These are phyloP conservation scores for Meandrusa payeni DNA, from an alignment of 2,888 invertebrate species.

Conservation along the genomic window DNA sequence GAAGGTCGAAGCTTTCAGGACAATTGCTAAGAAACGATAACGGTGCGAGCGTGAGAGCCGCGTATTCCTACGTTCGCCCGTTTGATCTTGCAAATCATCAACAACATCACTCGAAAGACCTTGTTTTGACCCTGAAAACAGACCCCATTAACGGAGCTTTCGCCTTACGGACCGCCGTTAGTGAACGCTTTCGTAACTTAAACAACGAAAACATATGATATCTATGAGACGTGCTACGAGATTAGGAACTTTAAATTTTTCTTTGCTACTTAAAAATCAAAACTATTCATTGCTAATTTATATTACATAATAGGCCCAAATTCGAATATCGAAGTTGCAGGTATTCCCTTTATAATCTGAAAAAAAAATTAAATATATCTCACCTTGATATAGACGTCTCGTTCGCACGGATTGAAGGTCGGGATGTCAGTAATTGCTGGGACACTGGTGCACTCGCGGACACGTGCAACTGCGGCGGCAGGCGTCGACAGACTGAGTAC, in stretches of 20 bases:
- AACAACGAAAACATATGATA: conserved; percentile 20
- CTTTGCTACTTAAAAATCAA: conserved; percentile 4
- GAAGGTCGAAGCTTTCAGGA: conserved; percentile 53
- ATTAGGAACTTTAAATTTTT: conserved; percentile 14
- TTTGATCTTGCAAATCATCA: conserved; percentile 33
- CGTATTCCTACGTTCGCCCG: conserved; percentile 35
- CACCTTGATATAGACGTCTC: conserved; percentile 74
- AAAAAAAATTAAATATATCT: conserved; percentile 39
- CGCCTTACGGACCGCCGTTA: conserved; percentile 15
- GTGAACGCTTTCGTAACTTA: conserved; percentile 12
- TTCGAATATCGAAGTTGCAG: background rate
- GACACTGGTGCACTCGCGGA: conserved; percentile 58
- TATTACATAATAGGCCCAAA: conserved; percentile 20
- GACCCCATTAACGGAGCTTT: conserved; percentile 27
- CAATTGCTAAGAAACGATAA: conserved; percentile 56
- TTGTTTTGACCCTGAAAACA: conserved; percentile 69
- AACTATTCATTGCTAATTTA: background rate
- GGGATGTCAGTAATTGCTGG: conserved; percentile 55
- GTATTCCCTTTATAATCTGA: too few species aligned
- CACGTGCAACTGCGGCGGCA: conserved; percentile 55
- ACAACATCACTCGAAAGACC: conserved; percentile 45
- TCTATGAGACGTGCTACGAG: conserved; percentile 18
- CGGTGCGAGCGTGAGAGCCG: conserved; percentile 38
- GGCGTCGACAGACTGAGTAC: conserved; percentile 59
- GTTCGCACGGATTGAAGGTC: conserved; percentile 76